Evolutionary conservation across 2,113 vertebrate species (phyloP).

Genomic region (Labeo catla): DNA sequence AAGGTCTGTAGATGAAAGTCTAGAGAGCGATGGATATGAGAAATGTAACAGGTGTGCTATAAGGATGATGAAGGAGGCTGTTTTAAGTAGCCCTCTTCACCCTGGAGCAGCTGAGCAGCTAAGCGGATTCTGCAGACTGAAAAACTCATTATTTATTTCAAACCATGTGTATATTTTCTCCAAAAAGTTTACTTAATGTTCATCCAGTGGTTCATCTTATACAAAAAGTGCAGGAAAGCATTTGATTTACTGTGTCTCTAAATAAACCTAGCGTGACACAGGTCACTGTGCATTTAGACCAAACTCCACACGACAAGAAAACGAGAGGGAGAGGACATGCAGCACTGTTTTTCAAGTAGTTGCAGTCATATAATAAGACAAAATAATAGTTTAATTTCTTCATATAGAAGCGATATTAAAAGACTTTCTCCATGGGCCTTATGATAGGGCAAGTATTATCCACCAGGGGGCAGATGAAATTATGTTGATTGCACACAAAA

Average conservation of each 20-base stretch:
- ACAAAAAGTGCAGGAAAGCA: background rate
- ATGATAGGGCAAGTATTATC: background rate
- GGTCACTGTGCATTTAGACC: background rate
- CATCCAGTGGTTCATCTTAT: background rate
- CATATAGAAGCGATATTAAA: background rate
- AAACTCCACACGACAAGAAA: background rate
- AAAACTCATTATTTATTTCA: background rate
- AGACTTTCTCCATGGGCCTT: background rate
- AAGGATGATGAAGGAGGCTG: background rate
- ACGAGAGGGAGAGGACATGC: background rate
- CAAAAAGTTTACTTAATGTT: background rate
- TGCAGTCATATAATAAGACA: background rate
- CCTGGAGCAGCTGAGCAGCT: background rate
- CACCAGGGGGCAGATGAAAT: background rate
- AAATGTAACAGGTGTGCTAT: slow-evolving; percentile 18
- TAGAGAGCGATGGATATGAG: slow-evolving; percentile 1
- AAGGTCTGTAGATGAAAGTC: background rate
- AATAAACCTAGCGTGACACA: background rate
- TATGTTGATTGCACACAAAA: background rate
- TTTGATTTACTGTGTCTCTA: background rate
- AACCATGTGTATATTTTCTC: background rate
- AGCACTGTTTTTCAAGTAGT: background rate
- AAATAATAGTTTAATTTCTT: background rate
- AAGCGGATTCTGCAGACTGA: background rate
- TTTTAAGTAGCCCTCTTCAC: slow-evolving; percentile 1